These are phyloP conservation scores for Phalacrocorax carbo DNA, from an alignment of 2,113 vertebrate genomes.

Conservation along the genomic window DNA sequence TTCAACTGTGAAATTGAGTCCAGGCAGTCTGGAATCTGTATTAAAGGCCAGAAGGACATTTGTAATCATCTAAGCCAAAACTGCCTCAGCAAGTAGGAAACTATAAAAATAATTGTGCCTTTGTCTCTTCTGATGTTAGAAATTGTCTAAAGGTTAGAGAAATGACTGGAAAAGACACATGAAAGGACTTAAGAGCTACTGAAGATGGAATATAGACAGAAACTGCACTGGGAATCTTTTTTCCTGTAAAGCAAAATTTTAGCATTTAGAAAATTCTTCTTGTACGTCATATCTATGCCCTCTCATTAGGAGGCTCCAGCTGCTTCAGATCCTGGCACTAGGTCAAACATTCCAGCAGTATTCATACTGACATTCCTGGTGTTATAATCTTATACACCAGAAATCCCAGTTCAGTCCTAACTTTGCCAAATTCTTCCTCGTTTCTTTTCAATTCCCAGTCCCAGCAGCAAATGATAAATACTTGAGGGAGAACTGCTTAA, in stretches of 20 bases:
- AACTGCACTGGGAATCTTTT: background rate
- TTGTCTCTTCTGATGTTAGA: background rate
- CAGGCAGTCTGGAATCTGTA: background rate
- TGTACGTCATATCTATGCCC: background rate
- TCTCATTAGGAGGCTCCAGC: background rate
- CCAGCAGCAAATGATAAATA: background rate
- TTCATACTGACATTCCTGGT: background rate
- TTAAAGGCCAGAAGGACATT: background rate
- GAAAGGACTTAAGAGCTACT: background rate
- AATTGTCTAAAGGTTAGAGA: background rate
- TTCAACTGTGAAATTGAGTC: background rate
- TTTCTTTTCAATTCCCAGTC: background rate
- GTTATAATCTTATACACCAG: background rate
- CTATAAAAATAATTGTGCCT: background rate
- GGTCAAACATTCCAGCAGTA: background rate
- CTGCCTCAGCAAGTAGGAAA: background rate
- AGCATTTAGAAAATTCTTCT: background rate
- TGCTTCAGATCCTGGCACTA: background rate
- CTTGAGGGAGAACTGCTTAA: background rate
- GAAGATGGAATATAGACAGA: background rate
- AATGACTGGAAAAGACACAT: background rate
- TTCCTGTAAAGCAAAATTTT: background rate
- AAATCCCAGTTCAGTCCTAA: background rate
- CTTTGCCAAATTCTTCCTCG: background rate
- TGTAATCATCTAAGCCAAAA: background rate